These are phyloP conservation scores for Peromyscus aztecus DNA, from an alignment of 2,797 vertebrate species.

Conservation along the genomic window DNA sequence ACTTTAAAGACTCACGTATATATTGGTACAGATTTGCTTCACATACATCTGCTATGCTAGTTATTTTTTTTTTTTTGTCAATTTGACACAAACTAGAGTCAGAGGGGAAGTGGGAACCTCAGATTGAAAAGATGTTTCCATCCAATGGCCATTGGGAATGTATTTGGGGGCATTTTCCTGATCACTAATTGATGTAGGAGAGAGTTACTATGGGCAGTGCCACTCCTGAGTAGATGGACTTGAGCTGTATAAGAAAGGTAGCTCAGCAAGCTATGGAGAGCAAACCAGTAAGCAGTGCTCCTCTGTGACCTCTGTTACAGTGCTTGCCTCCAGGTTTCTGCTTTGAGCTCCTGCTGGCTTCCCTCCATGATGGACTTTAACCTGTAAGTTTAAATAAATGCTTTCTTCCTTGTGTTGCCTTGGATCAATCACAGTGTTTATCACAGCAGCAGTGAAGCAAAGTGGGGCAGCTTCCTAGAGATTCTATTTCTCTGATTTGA, in stretches of 20 bases:
- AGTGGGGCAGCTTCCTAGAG: background rate
- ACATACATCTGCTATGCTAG: background rate
- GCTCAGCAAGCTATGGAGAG: background rate
- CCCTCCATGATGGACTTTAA: too few relatives aligned
- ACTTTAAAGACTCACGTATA: slow-evolving; percentile 6
- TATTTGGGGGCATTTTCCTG: background rate
- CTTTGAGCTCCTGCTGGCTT: background rate
- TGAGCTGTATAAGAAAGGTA: background rate
- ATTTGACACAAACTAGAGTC: background rate
- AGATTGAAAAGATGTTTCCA: background rate
- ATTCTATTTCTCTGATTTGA: background rate
- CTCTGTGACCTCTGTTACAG: background rate
- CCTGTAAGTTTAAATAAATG: background rate
- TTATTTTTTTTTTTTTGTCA: background rate
- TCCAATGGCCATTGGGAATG: background rate
- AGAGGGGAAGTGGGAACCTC: background rate
- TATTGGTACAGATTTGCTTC: slow-evolving; percentile 45
- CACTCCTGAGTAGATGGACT: background rate
- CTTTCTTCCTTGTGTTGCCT: background rate
- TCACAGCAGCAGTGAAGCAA: background rate
- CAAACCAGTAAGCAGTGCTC: background rate
- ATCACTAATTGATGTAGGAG: background rate
- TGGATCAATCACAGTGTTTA: background rate
- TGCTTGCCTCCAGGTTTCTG: background rate
- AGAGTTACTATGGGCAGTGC: background rate